These are phyloP conservation scores for Artibeus jamaicensis DNA, from an alignment of 2,797 vertebrate genomes.

Conservation along the genomic window DNA sequence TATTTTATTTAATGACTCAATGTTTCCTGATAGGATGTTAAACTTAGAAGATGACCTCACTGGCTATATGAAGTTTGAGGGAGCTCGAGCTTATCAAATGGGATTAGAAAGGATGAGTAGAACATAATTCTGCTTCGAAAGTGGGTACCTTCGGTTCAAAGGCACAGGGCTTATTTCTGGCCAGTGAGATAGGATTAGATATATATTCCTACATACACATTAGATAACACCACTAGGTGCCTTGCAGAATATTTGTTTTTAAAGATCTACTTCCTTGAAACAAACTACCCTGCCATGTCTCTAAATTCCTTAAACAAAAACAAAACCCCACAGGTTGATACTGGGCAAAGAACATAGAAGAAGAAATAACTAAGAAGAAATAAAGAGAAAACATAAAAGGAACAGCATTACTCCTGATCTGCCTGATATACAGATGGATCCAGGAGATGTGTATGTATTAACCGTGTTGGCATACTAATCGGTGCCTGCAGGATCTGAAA, in stretches of 20 bases:
- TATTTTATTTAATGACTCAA: neutral
- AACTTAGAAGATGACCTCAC: neutral
- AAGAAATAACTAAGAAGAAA: slow-evolving; percentile 14
- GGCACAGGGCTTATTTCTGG: neutral
- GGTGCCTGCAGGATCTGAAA: neutral
- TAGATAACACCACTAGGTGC: neutral
- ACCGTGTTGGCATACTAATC: neutral
- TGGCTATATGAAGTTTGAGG: neutral
- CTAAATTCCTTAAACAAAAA: neutral
- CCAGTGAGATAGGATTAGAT: neutral
- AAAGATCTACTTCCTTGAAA: neutral
- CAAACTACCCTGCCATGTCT: neutral
- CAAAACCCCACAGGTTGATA: neutral
- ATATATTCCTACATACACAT: neutral
- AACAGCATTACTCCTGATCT: neutral
- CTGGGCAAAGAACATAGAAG: neutral
- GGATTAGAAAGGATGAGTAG: neutral
- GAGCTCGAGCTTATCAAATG: neutral
- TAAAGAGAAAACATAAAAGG: neutral
- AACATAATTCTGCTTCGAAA: neutral
- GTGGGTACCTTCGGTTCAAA: neutral
- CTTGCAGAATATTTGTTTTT: neutral
- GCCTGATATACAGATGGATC: neutral
- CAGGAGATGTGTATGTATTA: neutral
- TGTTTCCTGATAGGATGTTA: neutral